Evolutionary conservation across 2,888 invertebrate genomes (phyloP).

Genomic region (Ectemnius continuus): DNA sequence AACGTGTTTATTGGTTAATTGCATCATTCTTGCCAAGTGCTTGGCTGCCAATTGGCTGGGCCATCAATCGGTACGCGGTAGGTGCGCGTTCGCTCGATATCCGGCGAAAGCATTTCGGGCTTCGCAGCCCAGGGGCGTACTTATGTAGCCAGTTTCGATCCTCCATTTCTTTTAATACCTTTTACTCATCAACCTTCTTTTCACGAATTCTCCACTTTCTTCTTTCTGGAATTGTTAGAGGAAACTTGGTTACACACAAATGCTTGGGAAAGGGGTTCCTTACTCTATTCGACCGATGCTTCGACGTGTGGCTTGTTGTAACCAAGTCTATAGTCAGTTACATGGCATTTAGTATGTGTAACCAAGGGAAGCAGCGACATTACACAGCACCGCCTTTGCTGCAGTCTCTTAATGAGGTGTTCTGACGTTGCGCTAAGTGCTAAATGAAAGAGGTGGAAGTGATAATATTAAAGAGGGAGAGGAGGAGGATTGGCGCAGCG

Average conservation of each 20-base stretch:
- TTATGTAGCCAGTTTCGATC: not conserved
- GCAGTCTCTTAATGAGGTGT: slow-evolving; percentile 47
- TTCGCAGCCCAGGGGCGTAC: slow-evolving; percentile 22
- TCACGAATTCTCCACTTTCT: too few relatives aligned
- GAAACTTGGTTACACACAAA: too few relatives aligned
- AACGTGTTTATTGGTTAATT: slow-evolving; percentile 76
- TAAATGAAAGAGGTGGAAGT: slow-evolving; percentile 36
- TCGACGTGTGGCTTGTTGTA: too few relatives aligned
- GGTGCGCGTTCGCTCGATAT: slow-evolving; percentile 55
- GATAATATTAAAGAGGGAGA: slow-evolving; percentile 32
- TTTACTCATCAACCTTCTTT: too few relatives aligned
- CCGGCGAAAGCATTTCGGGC: slow-evolving; percentile 61
- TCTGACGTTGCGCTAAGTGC: slow-evolving; percentile 50
- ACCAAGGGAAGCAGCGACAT: slow-evolving; percentile 28
- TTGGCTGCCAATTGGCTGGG: slow-evolving; percentile 67
- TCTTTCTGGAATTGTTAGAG: too few relatives aligned
- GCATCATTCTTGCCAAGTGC: slow-evolving; percentile 74
- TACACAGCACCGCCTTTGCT: slow-evolving; percentile 30
- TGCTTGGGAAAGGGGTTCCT: too few relatives aligned
- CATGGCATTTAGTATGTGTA: too few relatives aligned
- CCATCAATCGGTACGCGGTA: slow-evolving; percentile 64
- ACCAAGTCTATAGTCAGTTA: too few relatives aligned
- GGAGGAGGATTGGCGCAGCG: not conserved
- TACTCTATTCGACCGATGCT: too few relatives aligned
- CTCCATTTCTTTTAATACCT: not conserved